phyloP scores from a whole-genome alignment of 2,797 vertebrate genomes.

The Knipowitschia caucasica region DNA sequence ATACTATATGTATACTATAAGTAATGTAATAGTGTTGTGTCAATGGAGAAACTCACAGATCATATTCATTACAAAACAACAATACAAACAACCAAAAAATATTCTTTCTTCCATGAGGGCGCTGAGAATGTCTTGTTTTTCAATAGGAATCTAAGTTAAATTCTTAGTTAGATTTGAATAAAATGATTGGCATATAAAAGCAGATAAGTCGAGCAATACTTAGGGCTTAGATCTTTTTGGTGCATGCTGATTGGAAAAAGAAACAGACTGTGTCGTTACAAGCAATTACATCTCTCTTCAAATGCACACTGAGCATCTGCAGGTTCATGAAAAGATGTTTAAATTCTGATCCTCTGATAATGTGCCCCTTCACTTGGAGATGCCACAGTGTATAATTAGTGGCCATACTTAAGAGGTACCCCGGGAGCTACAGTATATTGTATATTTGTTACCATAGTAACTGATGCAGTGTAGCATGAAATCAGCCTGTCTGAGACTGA shows the following conservation, averaged over 20 bases:
- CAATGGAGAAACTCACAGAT: no score
- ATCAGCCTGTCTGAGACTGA: constrained; percentile 22
- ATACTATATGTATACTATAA: no score
- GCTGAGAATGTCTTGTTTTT: no score
- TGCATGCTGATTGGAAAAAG: constrained; percentile 15
- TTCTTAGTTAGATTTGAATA: background rate
- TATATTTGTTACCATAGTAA: constrained; percentile 12
- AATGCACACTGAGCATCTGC: constrained; percentile 22
- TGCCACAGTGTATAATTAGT: constrained; percentile 10
- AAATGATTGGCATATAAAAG: background rate
- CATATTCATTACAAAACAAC: no score
- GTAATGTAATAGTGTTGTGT: no score
- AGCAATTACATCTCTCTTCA: constrained; percentile 25
- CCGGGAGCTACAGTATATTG: background rate
- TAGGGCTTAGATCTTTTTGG: background rate
- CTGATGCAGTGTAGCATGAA: constrained; percentile 7
- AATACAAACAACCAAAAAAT: no score
- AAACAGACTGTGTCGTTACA: constrained; percentile 14
- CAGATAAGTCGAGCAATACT: background rate
- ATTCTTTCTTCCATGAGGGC: no score
- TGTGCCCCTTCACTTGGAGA: constrained; percentile 23
- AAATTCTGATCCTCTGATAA: constrained; percentile 16
- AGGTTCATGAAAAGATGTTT: constrained; percentile 18
- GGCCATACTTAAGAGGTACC: constrained; percentile 7
- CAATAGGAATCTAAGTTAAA: background rate